A percentile compares a stretch with the other conserved stretches of the same genome.
These are phyloP conservation scores for Lutjanus campechanus DNA, from an alignment of 2,797 vertebrate species.

Conservation along the genomic window DNA sequence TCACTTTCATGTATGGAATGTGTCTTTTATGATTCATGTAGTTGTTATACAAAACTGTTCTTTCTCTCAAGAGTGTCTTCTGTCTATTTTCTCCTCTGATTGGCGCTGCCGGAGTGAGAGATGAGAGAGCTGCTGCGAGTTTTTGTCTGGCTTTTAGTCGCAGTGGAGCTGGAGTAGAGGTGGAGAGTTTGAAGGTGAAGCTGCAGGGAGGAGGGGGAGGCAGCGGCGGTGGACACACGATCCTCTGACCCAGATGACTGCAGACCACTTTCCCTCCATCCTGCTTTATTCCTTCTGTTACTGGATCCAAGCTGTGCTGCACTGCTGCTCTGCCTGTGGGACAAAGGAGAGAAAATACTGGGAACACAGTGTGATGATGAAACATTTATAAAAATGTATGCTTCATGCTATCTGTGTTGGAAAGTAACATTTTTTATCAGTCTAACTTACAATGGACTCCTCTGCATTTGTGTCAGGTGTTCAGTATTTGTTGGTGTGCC, in stretches of 20 bases:
- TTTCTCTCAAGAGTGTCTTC: neutral
- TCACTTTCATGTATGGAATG: neutral
- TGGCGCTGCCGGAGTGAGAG: slow-evolving; percentile 34
- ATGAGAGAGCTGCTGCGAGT: slow-evolving; percentile 24
- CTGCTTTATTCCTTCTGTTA: slow-evolving; percentile 34
- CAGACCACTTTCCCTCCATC: slow-evolving; percentile 36
- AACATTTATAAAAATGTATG: slow-evolving; percentile 7
- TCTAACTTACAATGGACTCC: slow-evolving; percentile 55
- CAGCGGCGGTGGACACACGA: slow-evolving; percentile 14
- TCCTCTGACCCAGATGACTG: slow-evolving; percentile 44
- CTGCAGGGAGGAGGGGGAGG: slow-evolving; percentile 32
- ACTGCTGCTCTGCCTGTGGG: slow-evolving; percentile 56
- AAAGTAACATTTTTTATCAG: neutral
- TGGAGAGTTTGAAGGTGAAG: slow-evolving; percentile 74
- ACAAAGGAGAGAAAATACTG: slow-evolving; percentile 8
- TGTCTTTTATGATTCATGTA: neutral
- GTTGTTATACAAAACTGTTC: neutral
- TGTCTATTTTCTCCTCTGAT: slow-evolving; percentile 63
- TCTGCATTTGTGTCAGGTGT: slow-evolving; percentile 24
- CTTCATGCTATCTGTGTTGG: neutral
- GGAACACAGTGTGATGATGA: neutral
- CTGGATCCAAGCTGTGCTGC: slow-evolving; percentile 21
- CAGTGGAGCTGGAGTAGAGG: slow-evolving; percentile 45
- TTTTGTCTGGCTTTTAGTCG: slow-evolving; percentile 40
- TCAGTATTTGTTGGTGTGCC: slow-evolving; percentile 26